Evolutionary conservation across 2,797 vertebrate species (phyloP).

Genomic region (Acanthurus lineatus): DNA sequence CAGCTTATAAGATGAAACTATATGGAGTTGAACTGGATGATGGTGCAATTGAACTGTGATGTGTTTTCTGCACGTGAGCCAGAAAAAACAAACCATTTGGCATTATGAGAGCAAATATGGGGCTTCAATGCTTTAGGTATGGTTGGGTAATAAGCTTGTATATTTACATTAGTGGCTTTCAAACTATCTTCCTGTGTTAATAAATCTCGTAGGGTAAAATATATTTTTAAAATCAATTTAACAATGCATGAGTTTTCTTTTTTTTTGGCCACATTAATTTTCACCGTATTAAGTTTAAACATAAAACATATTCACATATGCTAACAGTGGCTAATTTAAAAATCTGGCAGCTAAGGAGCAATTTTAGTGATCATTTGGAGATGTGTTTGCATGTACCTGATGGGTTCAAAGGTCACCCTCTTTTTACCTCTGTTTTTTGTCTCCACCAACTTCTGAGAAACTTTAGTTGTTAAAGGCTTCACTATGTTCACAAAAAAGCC

Average conservation of each 20-base stretch:
- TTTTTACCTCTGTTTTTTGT: background rate
- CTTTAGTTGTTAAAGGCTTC: background rate
- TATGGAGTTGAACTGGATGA: slow-evolving; percentile 31
- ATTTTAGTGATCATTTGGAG: background rate
- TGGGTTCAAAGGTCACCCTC: background rate
- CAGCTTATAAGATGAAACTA: background rate
- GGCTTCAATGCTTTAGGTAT: slow-evolving; percentile 12
- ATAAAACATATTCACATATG: too few relatives aligned
- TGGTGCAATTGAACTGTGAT: slow-evolving; percentile 40
- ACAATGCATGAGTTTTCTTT: background rate
- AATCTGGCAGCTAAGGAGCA: background rate
- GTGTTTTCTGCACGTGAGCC: slow-evolving; percentile 8
- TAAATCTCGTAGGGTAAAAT: slow-evolving; percentile 16
- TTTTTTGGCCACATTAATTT: too few relatives aligned
- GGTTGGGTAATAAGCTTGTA: slow-evolving; percentile 8
- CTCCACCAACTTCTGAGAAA: background rate
- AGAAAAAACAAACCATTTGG: background rate
- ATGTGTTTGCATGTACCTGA: background rate
- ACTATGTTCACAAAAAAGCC: background rate
- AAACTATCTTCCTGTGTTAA: slow-evolving; percentile 55
- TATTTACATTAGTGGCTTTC: slow-evolving; percentile 16
- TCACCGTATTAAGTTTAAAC: too few relatives aligned
- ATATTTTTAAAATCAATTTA: slow-evolving; percentile 6
- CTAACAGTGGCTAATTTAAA: background rate
- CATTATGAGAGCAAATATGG: slow-evolving; percentile 15